Evolutionary conservation across 64 coral and sea anemone genomes (phyloP), one percentile per base, ranked within the genome.

Genomic region (Exaiptasia diaphana): DNA sequence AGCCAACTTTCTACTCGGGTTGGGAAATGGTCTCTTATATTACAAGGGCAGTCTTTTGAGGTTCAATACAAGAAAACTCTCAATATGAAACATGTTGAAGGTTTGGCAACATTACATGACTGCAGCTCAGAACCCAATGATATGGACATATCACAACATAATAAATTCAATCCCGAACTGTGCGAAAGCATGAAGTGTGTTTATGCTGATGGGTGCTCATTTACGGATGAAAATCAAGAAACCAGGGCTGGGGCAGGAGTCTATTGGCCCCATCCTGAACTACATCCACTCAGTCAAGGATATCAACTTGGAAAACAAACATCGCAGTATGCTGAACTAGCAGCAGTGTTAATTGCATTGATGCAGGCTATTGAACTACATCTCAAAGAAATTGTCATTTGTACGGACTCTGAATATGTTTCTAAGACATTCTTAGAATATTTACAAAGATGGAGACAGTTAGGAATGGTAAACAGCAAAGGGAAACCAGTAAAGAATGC

Each of bases 41-140:
- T 65, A 37, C 61, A 65, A 65, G 61, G 61, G 21, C 61, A 65
- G 61, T 65, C 61, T 35, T 15, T 65, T 1, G 61, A 65, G 11
- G 61, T 65, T 3, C 61, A 38, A 2, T 65, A 65, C 11, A 65
- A 17, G 30, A 65, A 65, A 15, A 65, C 0, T n/a, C 61, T 15
- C 3, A 65, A 65, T 3, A 65, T 65, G 61, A 37, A 64, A 64
- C 61, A 64, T 64, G 61, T 65, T 65, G 61, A 65, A 9, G 33
- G 61, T 10, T 65, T 65, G 9, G 61, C 61, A 65, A 20, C 61
- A 2, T 0, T 65, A 35, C 61, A 65, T 65, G 61, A 65, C 38
- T 65, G 61, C 5, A 38, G 61, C n/a, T 1, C 27, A 15, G 61
- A 65, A 65, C 9, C 0, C 61, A 3, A 64, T 4, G 59, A 64